phyloP scores from a whole-genome alignment of 2,888 invertebrate species.

The Drosophila niveifrons region DNA sequence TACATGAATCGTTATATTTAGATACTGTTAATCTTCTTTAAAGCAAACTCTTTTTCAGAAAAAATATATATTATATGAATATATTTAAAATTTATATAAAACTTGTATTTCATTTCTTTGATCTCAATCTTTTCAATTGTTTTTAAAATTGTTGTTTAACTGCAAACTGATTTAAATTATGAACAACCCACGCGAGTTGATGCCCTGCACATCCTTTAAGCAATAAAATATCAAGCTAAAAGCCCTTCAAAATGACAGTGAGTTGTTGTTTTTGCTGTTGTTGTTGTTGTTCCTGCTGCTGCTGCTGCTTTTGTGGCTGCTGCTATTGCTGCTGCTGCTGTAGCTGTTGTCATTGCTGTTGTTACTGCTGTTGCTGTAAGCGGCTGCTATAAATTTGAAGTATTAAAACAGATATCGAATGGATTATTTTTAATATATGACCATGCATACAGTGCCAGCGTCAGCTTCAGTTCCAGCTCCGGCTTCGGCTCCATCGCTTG shows the following conservation, averaged over 20 bases:
- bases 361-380: slow-evolving; percentile 52
- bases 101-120: too few relatives aligned
- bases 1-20: too few relatives aligned
- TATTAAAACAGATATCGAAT: slow-evolving; percentile 79
- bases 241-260: slow-evolving; percentile 75
- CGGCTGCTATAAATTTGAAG: slow-evolving; percentile 75
- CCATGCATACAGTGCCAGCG: slow-evolving; percentile 58
- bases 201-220: slow-evolving; percentile 67
- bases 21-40: too few relatives aligned
- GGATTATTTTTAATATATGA: slow-evolving; percentile 78
- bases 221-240: slow-evolving; percentile 78
- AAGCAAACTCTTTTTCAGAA: too few relatives aligned
- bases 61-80: neutral
- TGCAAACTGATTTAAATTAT: neutral
- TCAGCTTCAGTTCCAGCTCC: slow-evolving; percentile 1
- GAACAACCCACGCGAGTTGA: slow-evolving; percentile 53
- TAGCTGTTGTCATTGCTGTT: slow-evolving; percentile 34
- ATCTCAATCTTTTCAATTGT: neutral
- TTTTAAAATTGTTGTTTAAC: neutral
- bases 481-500: slow-evolving; percentile 15
- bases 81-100: neutral
- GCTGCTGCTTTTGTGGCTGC: slow-evolving; percentile 22
- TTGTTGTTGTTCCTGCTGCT: slow-evolving; percentile 41
- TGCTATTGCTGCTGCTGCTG: slow-evolving; percentile 31
- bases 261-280: slow-evolving; percentile 46